A percentile compares a stretch with the other conserved stretches of the same genome.
phyloP scores from a whole-genome alignment of 2,797 vertebrate genomes.

The Urosaurus nigricauda region DNA sequence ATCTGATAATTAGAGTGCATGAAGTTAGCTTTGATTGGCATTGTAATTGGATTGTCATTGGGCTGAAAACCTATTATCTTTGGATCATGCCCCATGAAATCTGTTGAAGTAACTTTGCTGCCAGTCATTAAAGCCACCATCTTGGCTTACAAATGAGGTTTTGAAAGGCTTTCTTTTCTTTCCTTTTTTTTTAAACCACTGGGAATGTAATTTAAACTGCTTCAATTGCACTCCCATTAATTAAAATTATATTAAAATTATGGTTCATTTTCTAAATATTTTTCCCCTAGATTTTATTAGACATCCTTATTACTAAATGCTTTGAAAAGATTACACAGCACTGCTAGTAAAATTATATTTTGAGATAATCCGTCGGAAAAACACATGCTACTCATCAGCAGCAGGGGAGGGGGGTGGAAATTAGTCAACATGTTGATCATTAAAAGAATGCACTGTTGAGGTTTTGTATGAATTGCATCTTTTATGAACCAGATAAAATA shows the following conservation, averaged over 20 bases:
- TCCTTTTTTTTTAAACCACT: constrained; percentile 78
- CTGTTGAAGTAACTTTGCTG: constrained; percentile 99
- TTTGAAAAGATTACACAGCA: constrained; percentile 81
- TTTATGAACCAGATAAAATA: constrained; percentile 65
- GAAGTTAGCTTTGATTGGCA: constrained; percentile 99
- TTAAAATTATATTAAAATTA: constrained; percentile 99
- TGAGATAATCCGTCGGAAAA: constrained; percentile 80
- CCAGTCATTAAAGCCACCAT: constrained; percentile 99
- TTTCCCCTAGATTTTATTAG: constrained; percentile 85
- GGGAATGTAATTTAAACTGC: constrained; percentile 95
- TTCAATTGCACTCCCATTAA: constrained; percentile 98
- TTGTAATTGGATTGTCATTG: constrained; percentile 99
- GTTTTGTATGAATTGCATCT: constrained; percentile 72
- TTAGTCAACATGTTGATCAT: constrained; percentile 77
- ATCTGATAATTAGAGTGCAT: constrained; percentile 99
- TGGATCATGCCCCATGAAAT: constrained; percentile 99
- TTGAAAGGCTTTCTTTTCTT: constrained; percentile 84
- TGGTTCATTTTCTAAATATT: constrained; percentile 91
- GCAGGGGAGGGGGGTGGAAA: constrained; percentile 54
- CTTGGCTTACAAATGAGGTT: constrained; percentile 99
- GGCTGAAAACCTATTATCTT: constrained; percentile 99
- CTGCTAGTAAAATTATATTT: constrained; percentile 82
- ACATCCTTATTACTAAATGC: constrained; percentile 84
- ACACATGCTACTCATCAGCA: constrained; percentile 79
- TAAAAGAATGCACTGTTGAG: constrained; percentile 75